A percentile compares a stretch with the other conserved stretches of the same genome.
Evolutionary conservation across 2,113 vertebrate genomes (phyloP).

Genomic region (Tychaedon coryphoeus): DNA sequence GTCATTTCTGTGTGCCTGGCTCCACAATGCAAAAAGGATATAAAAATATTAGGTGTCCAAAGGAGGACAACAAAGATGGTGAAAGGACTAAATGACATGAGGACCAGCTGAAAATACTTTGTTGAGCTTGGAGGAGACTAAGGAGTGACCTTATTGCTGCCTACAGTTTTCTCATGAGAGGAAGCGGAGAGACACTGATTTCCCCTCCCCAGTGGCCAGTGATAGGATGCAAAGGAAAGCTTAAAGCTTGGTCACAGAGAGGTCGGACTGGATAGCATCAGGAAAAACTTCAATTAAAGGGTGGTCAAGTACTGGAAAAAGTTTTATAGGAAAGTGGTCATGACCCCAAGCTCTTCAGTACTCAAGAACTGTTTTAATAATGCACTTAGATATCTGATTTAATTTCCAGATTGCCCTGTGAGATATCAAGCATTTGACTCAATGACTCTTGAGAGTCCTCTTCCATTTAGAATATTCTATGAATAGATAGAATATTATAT

Average conservation of each 20-base stretch:
- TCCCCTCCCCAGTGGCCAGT: neutral
- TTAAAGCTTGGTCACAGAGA: neutral
- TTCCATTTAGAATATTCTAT: neutral
- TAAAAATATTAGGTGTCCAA: neutral
- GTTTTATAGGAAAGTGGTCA: neutral
- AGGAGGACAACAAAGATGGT: neutral
- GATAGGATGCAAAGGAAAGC: fast-evolving
- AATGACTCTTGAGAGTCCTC: neutral
- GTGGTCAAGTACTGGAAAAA: neutral
- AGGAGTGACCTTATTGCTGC: neutral
- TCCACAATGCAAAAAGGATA: neutral
- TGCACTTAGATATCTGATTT: neutral
- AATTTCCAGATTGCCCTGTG: neutral
- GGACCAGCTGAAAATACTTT: neutral
- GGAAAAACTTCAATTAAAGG: neutral
- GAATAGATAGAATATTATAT: too few species aligned
- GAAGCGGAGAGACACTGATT: neutral
- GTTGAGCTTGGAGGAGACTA: neutral
- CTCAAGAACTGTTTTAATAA: neutral
- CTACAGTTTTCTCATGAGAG: neutral
- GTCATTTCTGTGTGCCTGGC: neutral
- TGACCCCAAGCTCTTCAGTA: neutral
- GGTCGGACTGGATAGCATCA: neutral
- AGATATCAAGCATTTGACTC: neutral
- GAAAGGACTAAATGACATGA: neutral